These are phyloP conservation scores for Stictocephala bisonia DNA, from an alignment of 2,888 invertebrate genomes.

Conservation along the genomic window DNA sequence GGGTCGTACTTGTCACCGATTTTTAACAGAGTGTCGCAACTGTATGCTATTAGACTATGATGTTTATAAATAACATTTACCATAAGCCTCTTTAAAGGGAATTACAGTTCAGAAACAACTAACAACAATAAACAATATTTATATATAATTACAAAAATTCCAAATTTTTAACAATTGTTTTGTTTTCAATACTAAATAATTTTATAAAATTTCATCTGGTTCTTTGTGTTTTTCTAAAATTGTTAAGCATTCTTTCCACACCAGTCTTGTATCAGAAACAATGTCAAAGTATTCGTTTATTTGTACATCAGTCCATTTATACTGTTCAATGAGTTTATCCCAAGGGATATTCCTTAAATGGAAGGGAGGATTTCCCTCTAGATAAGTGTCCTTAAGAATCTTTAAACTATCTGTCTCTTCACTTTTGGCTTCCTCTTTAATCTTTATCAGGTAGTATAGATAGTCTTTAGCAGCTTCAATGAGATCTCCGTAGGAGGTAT, in stretches of 20 bases:
- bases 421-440: slow-evolving; percentile 19
- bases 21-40: too few species aligned
- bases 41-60: too few species aligned
- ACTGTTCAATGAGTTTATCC: slow-evolving; percentile 16
- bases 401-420: slow-evolving; percentile 13
- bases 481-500: neutral
- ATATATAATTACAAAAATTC: too few species aligned
- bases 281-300: slow-evolving; percentile 2
- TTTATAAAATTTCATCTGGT: slow-evolving; percentile 23
- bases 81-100: too few species aligned
- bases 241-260: slow-evolving; percentile 23
- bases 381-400: slow-evolving; percentile 5
- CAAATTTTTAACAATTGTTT: too few species aligned
- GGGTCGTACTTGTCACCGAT: too few species aligned
- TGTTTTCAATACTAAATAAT: too few species aligned
- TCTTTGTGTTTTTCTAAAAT: slow-evolving; percentile 16
- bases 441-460: slow-evolving; percentile 11
- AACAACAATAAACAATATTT: too few species aligned
- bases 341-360: slow-evolving; percentile 30
- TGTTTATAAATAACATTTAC: too few species aligned
- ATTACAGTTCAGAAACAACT: too few species aligned
- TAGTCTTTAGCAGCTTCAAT: slow-evolving; percentile 21
- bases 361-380: slow-evolving; percentile 19
- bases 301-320: slow-evolving; percentile 2
- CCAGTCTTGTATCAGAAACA: slow-evolving; percentile 4